phyloP scores from a whole-genome alignment of 1,140 invertebrate genomes.

The Meloidogyne floridensis region DNA sequence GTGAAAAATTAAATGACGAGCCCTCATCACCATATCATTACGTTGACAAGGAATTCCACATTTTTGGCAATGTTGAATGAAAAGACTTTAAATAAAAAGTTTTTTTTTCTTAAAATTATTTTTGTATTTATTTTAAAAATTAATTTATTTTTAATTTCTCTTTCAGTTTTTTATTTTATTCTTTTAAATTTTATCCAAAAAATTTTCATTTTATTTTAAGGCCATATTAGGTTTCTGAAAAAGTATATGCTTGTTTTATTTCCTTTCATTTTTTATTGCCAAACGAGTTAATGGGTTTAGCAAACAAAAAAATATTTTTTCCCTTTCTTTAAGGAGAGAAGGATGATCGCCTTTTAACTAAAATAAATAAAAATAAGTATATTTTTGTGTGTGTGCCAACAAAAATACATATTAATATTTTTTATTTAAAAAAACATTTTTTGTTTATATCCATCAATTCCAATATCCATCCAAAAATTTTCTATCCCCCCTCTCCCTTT shows the following conservation, averaged over 20 bases:
- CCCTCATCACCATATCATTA: slow-evolving; percentile 30
- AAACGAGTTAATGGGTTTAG: neutral
- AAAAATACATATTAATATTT: too few species aligned
- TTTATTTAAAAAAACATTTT: too few species aligned
- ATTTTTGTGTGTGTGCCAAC: neutral
- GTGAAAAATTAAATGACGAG: slow-evolving; percentile 33
- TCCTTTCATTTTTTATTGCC: neutral
- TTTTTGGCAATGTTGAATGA: slow-evolving; percentile 16
- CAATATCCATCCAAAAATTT: too few species aligned
- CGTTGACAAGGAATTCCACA: slow-evolving; percentile 22
- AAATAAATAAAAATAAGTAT: neutral
- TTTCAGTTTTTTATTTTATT: neutral
- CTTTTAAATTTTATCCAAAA: too few species aligned
- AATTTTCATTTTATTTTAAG: too few species aligned
- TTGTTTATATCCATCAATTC: too few species aligned
- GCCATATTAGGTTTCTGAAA: neutral
- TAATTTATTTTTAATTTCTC: neutral
- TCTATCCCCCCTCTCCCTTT: neutral
- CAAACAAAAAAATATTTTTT: slow-evolving; percentile 6
- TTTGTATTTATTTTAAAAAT: neutral
- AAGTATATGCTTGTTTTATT: neutral
- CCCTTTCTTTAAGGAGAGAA: neutral
- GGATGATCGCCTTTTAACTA: neutral
- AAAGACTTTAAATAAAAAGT: slow-evolving; percentile 12
- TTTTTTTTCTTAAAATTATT: neutral